A percentile compares a stretch with the other conserved stretches of the same genome.
phyloP scores from a whole-genome alignment of 1,140 invertebrate species.

The Atopsyche davidsoni region DNA sequence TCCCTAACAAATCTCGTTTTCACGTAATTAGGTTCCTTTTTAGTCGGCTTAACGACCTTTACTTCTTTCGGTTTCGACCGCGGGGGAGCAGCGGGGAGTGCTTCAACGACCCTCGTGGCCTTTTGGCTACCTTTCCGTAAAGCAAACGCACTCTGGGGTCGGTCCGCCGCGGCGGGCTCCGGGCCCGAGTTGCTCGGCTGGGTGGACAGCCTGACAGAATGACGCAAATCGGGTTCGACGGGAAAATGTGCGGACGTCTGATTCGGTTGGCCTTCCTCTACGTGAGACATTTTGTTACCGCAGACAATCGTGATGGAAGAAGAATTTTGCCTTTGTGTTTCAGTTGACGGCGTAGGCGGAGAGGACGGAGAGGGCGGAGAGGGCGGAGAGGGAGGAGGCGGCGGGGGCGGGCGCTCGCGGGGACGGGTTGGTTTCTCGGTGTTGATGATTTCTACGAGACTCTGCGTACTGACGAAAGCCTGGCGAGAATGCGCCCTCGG shows the following conservation, averaged over 20 bases:
- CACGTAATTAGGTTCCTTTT: conserved; percentile 46
- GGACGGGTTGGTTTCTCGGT: conserved; percentile 30
- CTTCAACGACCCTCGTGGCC: background rate
- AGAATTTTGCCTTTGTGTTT: conserved; percentile 4
- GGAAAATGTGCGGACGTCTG: background rate
- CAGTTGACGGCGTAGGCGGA: conserved; percentile 1
- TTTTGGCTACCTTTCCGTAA: background rate
- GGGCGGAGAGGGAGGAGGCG: conserved; percentile 28
- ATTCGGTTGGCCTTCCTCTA: background rate
- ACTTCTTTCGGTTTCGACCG: conserved; percentile 40
- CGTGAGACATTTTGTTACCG: background rate
- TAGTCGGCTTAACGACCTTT: conserved; percentile 30
- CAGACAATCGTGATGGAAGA: conserved; percentile 8
- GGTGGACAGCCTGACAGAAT: background rate
- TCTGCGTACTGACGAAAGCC: conserved; percentile 47
- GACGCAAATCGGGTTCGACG: background rate
- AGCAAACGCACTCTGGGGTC: background rate
- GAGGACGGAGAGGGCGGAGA: background rate
- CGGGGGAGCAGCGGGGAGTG: conserved; percentile 42
- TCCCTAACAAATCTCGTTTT: conserved; percentile 46
- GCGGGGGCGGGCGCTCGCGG: conserved; percentile 42
- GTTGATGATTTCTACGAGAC: conserved; percentile 34
- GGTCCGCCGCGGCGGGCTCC: no score
- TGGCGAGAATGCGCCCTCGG: conserved; percentile 54
- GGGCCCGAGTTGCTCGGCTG: background rate